Conservation (phyloP, 2,113 vertebrate genomes). For the Ellobius talpinus region DNA sequence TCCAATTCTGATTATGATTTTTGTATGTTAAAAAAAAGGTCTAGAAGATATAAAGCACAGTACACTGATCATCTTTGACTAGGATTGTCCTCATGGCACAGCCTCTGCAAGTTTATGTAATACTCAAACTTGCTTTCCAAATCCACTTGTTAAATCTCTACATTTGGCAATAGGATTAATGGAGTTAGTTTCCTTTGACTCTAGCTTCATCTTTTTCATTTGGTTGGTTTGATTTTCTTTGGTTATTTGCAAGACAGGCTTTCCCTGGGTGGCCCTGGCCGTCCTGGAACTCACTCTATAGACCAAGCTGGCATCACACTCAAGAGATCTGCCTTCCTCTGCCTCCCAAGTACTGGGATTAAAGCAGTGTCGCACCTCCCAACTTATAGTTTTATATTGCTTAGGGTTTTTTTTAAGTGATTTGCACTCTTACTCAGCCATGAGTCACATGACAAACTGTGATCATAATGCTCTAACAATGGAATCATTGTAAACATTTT, state of each 20-base stretch:
- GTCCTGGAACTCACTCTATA: background rate
- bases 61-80: background rate
- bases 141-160: background rate
- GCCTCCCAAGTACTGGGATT: background rate
- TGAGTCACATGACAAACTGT: conserved; percentile 28
- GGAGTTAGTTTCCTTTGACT: background rate
- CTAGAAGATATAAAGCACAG: background rate
- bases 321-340: background rate
- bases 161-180: background rate
- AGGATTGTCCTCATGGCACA: background rate
- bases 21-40: conserved; percentile 43
- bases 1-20: conserved; percentile 21
- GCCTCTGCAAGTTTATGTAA: background rate
- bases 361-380: background rate
- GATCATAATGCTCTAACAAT: background rate
- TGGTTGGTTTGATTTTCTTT: background rate
- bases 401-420: background rate
- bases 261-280: background rate
- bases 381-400: background rate
- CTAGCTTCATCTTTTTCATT: background rate
- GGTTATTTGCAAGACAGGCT: background rate
- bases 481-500: background rate
- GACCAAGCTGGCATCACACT: background rate
- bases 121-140: conserved; percentile 26
- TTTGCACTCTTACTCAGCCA: background rate